Evolutionary conservation across 2,888 invertebrate species (phyloP).

Genomic region (Limnephilus rhombicus): DNA sequence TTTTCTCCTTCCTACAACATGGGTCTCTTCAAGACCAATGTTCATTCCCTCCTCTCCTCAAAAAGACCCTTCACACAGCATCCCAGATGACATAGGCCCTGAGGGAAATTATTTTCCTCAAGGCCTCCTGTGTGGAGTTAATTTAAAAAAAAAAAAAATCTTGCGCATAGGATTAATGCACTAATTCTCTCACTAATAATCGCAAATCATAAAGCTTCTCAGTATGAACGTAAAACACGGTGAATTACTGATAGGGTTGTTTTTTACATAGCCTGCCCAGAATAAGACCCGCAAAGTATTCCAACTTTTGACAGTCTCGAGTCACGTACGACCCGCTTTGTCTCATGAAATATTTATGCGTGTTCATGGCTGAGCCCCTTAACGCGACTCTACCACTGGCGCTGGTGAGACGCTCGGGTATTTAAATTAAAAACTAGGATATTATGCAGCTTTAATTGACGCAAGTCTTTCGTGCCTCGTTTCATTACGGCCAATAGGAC

Average conservation of each 20-base stretch:
- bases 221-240: not conserved
- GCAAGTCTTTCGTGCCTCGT: not conserved
- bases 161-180: too few relatives aligned
- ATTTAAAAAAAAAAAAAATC: too few relatives aligned
- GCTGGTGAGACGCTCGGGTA: conserved; percentile 6
- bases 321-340: conserved; percentile 43
- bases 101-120: too few relatives aligned
- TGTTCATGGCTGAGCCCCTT: conserved; percentile 24
- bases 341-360: conserved; percentile 48
- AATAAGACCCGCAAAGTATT: not conserved
- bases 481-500: not conserved
- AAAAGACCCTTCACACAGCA: too few relatives aligned
- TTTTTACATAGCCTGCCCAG: not conserved
- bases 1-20: too few relatives aligned
- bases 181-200: too few relatives aligned
- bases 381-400: not conserved
- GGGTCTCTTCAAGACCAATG: too few relatives aligned
- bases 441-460: conserved; percentile 32
- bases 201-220: not conserved
- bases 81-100: too few relatives aligned
- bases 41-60: too few relatives aligned
- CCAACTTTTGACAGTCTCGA: conserved; percentile 25
- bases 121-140: too few relatives aligned
- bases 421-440: conserved; percentile 14
- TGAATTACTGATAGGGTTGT: not conserved